Base-by-base conservation (phyloP, 2,797 vertebrate genomes). In the Okamejei kenojei region DNA sequence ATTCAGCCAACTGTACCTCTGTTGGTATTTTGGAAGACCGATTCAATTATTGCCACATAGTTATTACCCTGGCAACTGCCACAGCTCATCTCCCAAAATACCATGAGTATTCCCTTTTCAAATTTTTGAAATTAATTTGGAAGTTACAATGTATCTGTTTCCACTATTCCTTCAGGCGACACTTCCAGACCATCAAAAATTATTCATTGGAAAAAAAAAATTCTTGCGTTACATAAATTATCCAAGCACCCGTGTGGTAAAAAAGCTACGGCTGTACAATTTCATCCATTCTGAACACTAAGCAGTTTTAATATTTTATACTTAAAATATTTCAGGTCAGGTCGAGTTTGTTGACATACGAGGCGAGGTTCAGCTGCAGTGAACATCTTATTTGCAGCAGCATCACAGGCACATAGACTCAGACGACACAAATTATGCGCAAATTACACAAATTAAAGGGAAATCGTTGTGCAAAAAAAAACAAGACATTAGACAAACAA, bases 271-370 rank as follows among this genome's bases (percentile, higher is more conserved):
- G 45, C 45, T 21, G 68, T 71, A 71, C 17, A 71, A 19, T 15
- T 71, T 2, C 68, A 71, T 71, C 68, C 68, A 74, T 74, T 74
- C 23, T 74, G 65, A 88, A 88, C n/a, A 32, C 15, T 61, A 68
- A 88, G 9, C 61, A 88, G n/a, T 35, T 88, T 88, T 32, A 88
- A 65, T 88, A 68, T 88, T 88, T 68, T 68, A 35, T 68, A 88
- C 29, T 32, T 88, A 21, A 84, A 68, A 68, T 88, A 35, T 65
- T 88, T 88, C 45, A 54, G 45, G 45, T 54, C 45, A 54, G 45
- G 45, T 54, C 45, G 45, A 54, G 45, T 54, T 54, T 54, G 45
- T 54, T 54, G 45, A 54, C 45, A 54, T 54, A 54, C 7, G 45
- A 54, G 45, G 45, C 45, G 45, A 54, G 45, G 45, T 54, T 6